Evolutionary conservation across 37 sponge, comb jelly and placozoan species (phyloP).

Genomic region (Chondrilla cf. caribensis): DNA sequence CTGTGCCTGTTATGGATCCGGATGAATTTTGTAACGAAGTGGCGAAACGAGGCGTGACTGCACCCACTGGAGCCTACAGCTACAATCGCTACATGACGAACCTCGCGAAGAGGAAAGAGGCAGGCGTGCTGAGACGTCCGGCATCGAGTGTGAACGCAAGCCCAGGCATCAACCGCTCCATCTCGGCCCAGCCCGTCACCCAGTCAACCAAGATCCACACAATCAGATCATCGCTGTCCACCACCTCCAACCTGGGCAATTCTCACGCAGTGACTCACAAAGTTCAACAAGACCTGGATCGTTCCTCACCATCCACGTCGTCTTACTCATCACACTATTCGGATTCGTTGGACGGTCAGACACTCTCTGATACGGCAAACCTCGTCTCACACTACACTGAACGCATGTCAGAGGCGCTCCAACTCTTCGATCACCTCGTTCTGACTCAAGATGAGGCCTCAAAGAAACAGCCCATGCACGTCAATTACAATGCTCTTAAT

Average conservation of each 20-base stretch:
- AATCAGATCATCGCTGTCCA: background rate
- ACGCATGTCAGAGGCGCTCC: slow-evolving; percentile 16
- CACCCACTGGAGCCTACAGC: background rate
- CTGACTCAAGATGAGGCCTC: background rate
- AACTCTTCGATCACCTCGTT: slow-evolving; percentile 7
- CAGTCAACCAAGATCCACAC: background rate
- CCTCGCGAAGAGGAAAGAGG: background rate
- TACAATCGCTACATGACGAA: background rate
- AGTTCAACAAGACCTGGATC: background rate
- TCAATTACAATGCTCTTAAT: background rate
- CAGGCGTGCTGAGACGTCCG: slow-evolving; percentile 4
- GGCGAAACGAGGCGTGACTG: background rate
- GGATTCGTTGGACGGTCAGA: background rate
- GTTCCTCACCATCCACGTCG: background rate
- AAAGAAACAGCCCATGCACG: background rate
- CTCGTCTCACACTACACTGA: slow-evolving; percentile 10
- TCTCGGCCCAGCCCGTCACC: background rate
- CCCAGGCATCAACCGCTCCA: background rate
- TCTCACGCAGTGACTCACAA: background rate
- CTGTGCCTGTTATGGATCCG: slow-evolving; percentile 7
- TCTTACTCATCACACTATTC: background rate
- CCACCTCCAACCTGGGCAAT: background rate
- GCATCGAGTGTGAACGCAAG: background rate
- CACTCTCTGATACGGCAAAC: background rate
- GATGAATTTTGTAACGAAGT: slow-evolving; percentile 22